These are phyloP conservation scores for Oryzias javanicus DNA, from an alignment of 2,113 vertebrate species.

Conservation along the genomic window DNA sequence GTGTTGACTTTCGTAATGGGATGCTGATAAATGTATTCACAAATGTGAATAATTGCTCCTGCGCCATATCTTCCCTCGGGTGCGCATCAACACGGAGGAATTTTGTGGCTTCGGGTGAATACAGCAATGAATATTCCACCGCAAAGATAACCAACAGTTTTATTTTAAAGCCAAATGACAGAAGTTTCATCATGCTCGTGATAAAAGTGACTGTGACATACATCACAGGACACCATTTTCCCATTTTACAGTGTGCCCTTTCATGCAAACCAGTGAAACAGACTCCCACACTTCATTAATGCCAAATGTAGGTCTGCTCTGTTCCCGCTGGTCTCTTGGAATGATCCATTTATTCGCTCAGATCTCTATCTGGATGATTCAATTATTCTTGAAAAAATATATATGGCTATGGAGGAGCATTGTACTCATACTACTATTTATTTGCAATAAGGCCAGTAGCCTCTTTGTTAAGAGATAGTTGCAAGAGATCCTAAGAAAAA, in stretches of 20 bases:
- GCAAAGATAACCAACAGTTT: conserved; percentile 49
- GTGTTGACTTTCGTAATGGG: conserved; percentile 65
- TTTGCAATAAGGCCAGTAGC: conserved; percentile 71
- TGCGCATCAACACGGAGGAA: conserved; percentile 48
- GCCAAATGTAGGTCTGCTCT: conserved; percentile 26
- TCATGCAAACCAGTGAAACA: conserved; percentile 47
- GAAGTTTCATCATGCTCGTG: conserved; percentile 55
- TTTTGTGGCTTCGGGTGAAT: conserved; percentile 61
- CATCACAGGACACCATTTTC: conserved; percentile 44
- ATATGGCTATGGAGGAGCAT: conserved; percentile 61
- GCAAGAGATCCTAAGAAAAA: too few relatives aligned
- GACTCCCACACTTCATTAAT: conserved; percentile 40
- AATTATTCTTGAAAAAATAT: conserved; percentile 72
- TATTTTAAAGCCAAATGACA: conserved; percentile 57
- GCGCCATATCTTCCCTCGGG: conserved; percentile 36
- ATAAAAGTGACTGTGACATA: conserved; percentile 66
- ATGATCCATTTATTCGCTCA: conserved; percentile 63
- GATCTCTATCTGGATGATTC: conserved; percentile 74
- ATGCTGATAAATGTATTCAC: conserved; percentile 70
- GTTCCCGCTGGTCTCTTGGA: conserved; percentile 26
- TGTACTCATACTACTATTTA: conserved; percentile 77
- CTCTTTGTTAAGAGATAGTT: conserved; percentile 10
- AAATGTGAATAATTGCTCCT: conserved; percentile 59
- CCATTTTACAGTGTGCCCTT: conserved; percentile 62
- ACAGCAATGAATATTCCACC: conserved; percentile 64